Evolutionary conservation across 2,113 vertebrate genomes (phyloP), one percentile per base, ranked within the genome.

Genomic region (Aix galericulata): DNA sequence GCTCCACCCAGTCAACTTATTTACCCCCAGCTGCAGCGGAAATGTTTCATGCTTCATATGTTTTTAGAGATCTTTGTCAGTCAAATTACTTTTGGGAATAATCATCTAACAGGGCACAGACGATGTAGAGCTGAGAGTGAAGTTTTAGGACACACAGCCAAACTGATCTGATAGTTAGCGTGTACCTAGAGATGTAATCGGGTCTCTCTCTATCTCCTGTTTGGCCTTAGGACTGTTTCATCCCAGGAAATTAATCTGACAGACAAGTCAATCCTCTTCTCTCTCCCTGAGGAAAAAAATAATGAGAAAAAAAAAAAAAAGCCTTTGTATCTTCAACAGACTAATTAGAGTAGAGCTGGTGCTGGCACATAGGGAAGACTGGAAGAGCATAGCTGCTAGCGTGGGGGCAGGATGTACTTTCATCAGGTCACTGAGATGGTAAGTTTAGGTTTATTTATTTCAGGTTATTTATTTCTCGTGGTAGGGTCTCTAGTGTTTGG

Each of bases 321-420:
- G 20, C 17, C 90, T 72, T 91, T 90, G 26, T 82, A 6, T 8
- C 21, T 75, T 72, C 16, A 72, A 38, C 17, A 55, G 31, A 6
- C 31, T 76, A 20, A 36, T 86, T 48, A 40, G 20, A 48, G 21
- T 72, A 85, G 42, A 78, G 9, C 25, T 90, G 11, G 5, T 82
- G 36, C 23, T 76, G n/a, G 6, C n/a, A 64, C 5, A 15, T 0
- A 67, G 15, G n/a, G 22, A 36, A 1, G 1, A 55, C 25, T 7
- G 48, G 71, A 69, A 89, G 34, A 85, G 22, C 15, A 7, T 26
- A 7, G 60, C 32, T 71, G 0, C 78, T 63, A 62, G 14, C 42
- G 25, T 1, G 3, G 31, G 46, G 58, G 8, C 15, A 63, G 42
- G 42, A 64, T 31, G 15, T 59, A 27, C 48, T 13, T 60, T 77